Evolutionary conservation across 2,113 vertebrate species (phyloP), one percentile per base, ranked within the genome.

Genomic region (Uria lomvia): DNA sequence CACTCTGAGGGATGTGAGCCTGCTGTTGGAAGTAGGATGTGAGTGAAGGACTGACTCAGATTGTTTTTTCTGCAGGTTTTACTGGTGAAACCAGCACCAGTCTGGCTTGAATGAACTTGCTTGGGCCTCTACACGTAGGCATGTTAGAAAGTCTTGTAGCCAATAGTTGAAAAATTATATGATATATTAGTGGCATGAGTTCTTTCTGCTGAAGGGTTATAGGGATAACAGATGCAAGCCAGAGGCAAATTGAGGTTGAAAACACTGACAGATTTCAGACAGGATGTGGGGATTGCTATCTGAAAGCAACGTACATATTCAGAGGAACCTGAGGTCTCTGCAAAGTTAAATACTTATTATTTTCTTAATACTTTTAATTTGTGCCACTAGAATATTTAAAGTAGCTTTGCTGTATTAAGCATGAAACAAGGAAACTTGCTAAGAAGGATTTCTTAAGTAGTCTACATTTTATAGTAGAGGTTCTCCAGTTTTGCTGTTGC

Each of bases 1-100:
- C 12, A 5, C 1, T 1, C 40, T 49, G 29, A 45, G 29, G 49
- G 70, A 47, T 0, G 0, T 5, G 18, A 56, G 8, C 66, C 71
- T 82, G 49, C 74, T 92, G 34, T 53, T 62, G 45, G 16, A 36
- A 53, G 24, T 12, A 11, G 40, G 27, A 19, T 45, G 40, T 26
- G 34, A 83, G 34, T 14, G 40, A 80, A 76, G 19, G 49, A 24
- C 40, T 74, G n/a, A 42, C 53, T 92, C 56, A 32, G 4, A 21
- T 45, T 50, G 8, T 3, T 56, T 78, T 72, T 65, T 42, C 55
- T 82, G 9, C 23, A 12, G 38, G n/a, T 92, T 81, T 78, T 63
- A 15, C 43, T 56, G 34, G 21, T 75, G 26, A 53, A 90, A 67
- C 47, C 34, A 67, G 52, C 24, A 42, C 22, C 26, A 42, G 0